Percentiles rank a stretch among this genome's conserved stretches.
phyloP scores from a whole-genome alignment of 2,113 vertebrate species.

The Phalacrocorax carbo region DNA sequence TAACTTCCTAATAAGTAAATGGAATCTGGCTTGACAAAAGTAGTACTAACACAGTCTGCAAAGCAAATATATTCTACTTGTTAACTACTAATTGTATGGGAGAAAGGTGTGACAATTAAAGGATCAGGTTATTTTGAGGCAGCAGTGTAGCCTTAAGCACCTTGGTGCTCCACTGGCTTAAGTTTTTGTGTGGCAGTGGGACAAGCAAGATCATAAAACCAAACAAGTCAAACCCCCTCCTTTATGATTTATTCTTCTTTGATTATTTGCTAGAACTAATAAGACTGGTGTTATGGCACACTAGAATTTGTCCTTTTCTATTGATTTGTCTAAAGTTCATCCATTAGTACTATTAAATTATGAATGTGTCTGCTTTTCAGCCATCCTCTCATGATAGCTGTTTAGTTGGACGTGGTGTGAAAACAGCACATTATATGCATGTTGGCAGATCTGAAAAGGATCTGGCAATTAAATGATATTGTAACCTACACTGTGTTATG shows the following conservation, averaged over 20 bases:
- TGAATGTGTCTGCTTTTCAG: neutral
- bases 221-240: neutral
- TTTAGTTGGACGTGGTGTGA: neutral
- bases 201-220: neutral
- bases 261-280: neutral
- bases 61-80: neutral
- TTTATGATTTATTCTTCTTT: neutral
- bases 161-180: neutral
- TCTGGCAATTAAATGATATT: neutral
- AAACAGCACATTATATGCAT: neutral
- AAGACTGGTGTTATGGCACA: neutral
- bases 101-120: neutral
- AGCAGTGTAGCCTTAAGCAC: neutral
- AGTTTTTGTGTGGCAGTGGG: neutral
- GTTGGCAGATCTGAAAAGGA: neutral
- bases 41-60: too few relatives aligned
- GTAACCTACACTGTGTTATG: fast-evolving
- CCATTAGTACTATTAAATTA: neutral
- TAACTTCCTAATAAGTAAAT: too few relatives aligned
- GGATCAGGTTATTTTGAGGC: neutral
- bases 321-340: neutral
- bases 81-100: neutral
- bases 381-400: neutral
- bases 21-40: neutral
- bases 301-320: neutral